These are phyloP conservation scores for Oophaga sylvatica DNA, from an alignment of 2,797 vertebrate genomes.

Conservation along the genomic window DNA sequence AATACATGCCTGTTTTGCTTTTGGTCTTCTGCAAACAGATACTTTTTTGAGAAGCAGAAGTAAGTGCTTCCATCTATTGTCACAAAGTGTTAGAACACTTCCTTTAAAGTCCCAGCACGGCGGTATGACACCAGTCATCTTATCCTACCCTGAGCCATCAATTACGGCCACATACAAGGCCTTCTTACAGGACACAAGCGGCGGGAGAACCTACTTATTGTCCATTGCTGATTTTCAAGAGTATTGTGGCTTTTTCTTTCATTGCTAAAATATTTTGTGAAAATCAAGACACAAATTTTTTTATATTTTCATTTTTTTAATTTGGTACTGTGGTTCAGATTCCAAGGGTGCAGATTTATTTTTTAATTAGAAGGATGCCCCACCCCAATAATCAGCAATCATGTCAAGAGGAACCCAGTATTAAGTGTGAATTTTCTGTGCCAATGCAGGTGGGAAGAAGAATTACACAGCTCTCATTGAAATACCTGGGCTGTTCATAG, in stretches of 20 bases:
- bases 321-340: not conserved
- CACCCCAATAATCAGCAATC: not conserved
- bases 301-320: not conserved
- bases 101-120: constrained; percentile 26
- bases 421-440: not conserved
- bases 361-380: not conserved
- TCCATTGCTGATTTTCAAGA: not conserved
- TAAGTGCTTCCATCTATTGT: constrained; percentile 59
- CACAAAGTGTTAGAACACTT: constrained; percentile 54
- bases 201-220: not conserved
- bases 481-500: not conserved
- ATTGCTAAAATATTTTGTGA: not conserved
- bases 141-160: constrained; percentile 8
- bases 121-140: constrained; percentile 12
- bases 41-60: constrained; percentile 48
- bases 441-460: not conserved
- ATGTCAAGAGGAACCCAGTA: not conserved
- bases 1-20: constrained; percentile 56
- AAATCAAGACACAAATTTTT: not conserved
- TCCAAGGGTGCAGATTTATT: not conserved
- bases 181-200: not conserved
- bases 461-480: not conserved
- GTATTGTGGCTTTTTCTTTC: not conserved
- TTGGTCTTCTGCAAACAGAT: constrained; percentile 43
- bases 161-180: not conserved